Evolutionary conservation across 1,140 invertebrate genomes (phyloP).

Genomic region (Neelides sp.): DNA sequence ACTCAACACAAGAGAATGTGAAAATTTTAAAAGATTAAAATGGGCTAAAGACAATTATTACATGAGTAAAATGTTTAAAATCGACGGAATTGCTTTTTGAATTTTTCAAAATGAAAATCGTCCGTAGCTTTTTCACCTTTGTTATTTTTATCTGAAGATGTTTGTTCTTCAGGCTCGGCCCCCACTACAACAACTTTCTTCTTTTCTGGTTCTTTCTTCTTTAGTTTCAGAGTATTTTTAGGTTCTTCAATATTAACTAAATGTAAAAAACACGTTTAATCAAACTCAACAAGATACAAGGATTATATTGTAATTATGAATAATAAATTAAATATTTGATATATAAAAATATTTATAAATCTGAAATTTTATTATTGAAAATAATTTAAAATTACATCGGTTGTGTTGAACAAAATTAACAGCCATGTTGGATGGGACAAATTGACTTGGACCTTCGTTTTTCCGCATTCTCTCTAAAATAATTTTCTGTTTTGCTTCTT

Average conservation of each 20-base stretch:
- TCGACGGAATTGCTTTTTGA: conserved; percentile 87
- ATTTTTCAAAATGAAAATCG: conserved; percentile 92
- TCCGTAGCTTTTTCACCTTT: conserved; percentile 83
- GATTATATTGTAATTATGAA: background rate
- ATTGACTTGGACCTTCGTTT: conserved; percentile 85
- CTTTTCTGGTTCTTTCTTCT: conserved; percentile 39
- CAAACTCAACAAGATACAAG: conserved; percentile 10
- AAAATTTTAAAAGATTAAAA: no score
- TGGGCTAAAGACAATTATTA: no score
- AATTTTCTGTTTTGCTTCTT: conserved; percentile 88
- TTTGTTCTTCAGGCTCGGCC: conserved; percentile 42
- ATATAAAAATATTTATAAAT: conserved; percentile 1
- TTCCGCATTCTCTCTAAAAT: conserved; percentile 76
- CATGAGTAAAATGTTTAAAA: conserved; percentile 49
- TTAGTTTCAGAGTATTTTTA: conserved; percentile 33
- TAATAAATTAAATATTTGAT: background rate
- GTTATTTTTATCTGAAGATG: conserved; percentile 47
- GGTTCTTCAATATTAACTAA: conserved; percentile 68
- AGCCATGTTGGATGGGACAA: conserved; percentile 95
- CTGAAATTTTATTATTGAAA: no score
- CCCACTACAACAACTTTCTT: conserved; percentile 43
- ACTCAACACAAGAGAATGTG: no score
- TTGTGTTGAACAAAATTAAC: conserved; percentile 96
- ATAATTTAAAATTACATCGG: conserved; percentile 52
- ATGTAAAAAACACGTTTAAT: conserved; percentile 8